phyloP scores from a whole-genome alignment of 2,113 vertebrate genomes.

The Gambusia holbrooki region DNA sequence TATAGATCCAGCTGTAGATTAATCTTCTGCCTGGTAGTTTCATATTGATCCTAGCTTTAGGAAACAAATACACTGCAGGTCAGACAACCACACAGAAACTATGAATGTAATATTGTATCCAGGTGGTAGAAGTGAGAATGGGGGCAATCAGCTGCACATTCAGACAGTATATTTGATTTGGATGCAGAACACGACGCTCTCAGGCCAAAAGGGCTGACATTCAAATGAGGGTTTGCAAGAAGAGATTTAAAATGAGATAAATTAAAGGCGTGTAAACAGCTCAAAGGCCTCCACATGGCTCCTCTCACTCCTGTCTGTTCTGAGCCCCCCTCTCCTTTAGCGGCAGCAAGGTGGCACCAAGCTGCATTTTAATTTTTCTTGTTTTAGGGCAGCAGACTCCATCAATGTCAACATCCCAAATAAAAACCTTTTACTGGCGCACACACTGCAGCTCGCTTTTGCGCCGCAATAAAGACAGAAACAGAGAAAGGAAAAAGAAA shows the following conservation, averaged over 20 bases:
- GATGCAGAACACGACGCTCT: slow-evolving; percentile 13
- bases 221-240: slow-evolving; percentile 54
- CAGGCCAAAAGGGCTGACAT: slow-evolving; percentile 52
- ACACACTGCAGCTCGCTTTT: slow-evolving; percentile 58
- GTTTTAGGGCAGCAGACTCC: slow-evolving; percentile 70
- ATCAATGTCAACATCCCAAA: slow-evolving; percentile 66
- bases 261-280: slow-evolving; percentile 49
- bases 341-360: slow-evolving; percentile 48
- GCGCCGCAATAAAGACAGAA: slow-evolving; percentile 61
- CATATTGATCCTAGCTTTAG: slow-evolving; percentile 69
- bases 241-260: slow-evolving; percentile 62
- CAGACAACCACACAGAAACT: slow-evolving; percentile 40
- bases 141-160: slow-evolving; percentile 11
- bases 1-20: slow-evolving; percentile 64
- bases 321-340: slow-evolving; percentile 46
- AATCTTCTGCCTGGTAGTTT: slow-evolving; percentile 62
- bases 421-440: slow-evolving; percentile 76
- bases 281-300: slow-evolving; percentile 57
- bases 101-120: slow-evolving; percentile 36
- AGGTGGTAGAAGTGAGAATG: slow-evolving; percentile 12
- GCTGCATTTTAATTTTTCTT: slow-evolving; percentile 71
- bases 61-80: slow-evolving; percentile 64
- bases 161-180: slow-evolving; percentile 53
- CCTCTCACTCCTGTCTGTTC: slow-evolving; percentile 37
- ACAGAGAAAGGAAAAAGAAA: slow-evolving; percentile 40